These are phyloP conservation scores for Erethizon dorsatum DNA, from an alignment of 2,797 vertebrate species.

Conservation along the genomic window DNA sequence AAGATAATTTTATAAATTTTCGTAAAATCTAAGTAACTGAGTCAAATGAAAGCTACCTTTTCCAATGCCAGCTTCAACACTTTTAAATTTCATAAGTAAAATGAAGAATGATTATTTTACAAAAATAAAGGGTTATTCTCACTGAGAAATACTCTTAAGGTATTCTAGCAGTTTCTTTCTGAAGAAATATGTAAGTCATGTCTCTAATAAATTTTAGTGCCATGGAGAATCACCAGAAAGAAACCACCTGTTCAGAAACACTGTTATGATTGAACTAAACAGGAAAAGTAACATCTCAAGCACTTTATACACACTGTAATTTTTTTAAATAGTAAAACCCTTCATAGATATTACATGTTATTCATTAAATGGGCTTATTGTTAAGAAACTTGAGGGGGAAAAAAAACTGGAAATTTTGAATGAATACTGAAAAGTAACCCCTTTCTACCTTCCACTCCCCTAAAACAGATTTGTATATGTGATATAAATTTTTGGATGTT, in stretches of 20 bases:
- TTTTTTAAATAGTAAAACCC: conserved; percentile 45
- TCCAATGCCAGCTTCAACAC: conserved; percentile 19
- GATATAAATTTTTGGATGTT: conserved; percentile 56
- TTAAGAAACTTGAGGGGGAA: neutral
- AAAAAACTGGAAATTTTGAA: neutral
- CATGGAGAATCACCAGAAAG: neutral
- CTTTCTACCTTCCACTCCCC: neutral
- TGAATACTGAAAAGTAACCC: conserved; percentile 56
- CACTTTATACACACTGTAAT: neutral
- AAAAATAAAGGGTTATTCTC: conserved; percentile 46
- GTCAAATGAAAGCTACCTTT: conserved; percentile 61
- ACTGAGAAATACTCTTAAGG: conserved; percentile 21
- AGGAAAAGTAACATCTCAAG: conserved; percentile 52
- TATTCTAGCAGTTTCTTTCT: conserved; percentile 64
- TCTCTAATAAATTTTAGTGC: conserved; percentile 68
- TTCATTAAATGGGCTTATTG: conserved; percentile 18
- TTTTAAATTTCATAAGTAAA: conserved; percentile 47
- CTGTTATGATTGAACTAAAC: conserved; percentile 16
- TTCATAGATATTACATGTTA: conserved; percentile 38
- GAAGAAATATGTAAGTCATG: conserved; percentile 12
- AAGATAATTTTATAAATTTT: conserved; percentile 65
- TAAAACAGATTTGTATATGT: conserved; percentile 56
- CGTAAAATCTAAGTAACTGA: conserved; percentile 60
- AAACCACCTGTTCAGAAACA: conserved; percentile 51
- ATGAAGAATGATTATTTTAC: conserved; percentile 64